Conservation (phyloP, 1,140 invertebrate species). For the Drusus annulatus region DNA sequence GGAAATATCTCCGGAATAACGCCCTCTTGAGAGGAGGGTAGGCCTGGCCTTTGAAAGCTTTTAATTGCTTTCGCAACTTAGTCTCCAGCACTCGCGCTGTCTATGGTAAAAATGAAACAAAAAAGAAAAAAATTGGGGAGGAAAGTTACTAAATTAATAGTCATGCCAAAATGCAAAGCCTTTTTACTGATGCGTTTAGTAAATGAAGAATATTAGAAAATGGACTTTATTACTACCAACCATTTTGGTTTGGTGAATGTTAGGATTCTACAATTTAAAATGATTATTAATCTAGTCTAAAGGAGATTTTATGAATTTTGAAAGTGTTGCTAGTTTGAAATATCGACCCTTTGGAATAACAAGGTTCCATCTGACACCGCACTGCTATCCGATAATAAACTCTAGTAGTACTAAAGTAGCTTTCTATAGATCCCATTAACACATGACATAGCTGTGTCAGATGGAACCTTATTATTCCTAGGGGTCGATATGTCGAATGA, state of each 20-base stretch:
- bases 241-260: background rate
- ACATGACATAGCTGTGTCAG: no score
- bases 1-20: conserved; percentile 83
- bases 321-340: no score
- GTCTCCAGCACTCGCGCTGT: conserved; percentile 75
- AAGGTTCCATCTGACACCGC: no score
- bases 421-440: no score
- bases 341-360: no score
- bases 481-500: no score
- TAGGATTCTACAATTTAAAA: no score
- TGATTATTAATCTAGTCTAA: no score
- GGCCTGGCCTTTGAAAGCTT: conserved; percentile 78
- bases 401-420: no score
- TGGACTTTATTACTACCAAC: background rate
- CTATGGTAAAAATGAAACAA: conserved; percentile 70
- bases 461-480: no score
- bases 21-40: conserved; percentile 83
- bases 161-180: conserved; percentile 57
- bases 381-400: no score
- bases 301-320: no score
- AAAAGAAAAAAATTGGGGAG: conserved; percentile 65
- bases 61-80: conserved; percentile 79
- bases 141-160: conserved; percentile 47
- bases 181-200: conserved; percentile 43
- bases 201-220: background rate